Evolutionary conservation across 2,113 vertebrate species (phyloP), one percentile per base, ranked within the genome.

Genomic region (Nothoprocta pentlandii): DNA sequence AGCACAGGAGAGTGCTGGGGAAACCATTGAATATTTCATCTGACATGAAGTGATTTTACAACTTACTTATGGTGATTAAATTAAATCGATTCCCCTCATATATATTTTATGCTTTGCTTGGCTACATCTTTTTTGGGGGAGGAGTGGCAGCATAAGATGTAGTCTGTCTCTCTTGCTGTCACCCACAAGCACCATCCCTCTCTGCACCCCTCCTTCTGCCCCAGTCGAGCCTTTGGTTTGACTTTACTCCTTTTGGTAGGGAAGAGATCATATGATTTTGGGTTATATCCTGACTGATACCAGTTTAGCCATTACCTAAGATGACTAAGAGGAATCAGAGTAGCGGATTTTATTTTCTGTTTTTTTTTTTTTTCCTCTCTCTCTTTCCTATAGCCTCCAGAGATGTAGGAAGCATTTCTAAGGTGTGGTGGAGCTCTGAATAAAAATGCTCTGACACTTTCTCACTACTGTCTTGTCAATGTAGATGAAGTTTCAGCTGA

Each of bases 381-480:
- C 36, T 39, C 36, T 39, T 39, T 1, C 9, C 11, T 3, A 26
- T 66, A 73, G 12, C 49, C 30, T 12, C 26, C 4, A 46, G 85
- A 80, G 73, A 75, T 71, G 3, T 32, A 74, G 46, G 70, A 92
- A 94, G 23, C 47, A 25, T 61, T 86, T 12, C n/a, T 92, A 85
- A 87, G 68, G 84, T 85, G 82, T 94, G 46, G 78, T 44, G 5
- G 6, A 86, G 71, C 71, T 80, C 22, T 81, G 93, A 95, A 96
- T 95, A 92, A 94, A 95, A 96, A 94, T 77, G 87, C 86, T 96
- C 85, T 97, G 97, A 96, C 96, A 93, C 59, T 92, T 95, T 80
- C 85, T 96, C 77, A 84, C 89, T 94, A 86, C 87, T 87, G 53
- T 89, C 93, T 92, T 98, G 97, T 97, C 97, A 96, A 80, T 77